Evolutionary conservation across 2,888 invertebrate species (phyloP), one percentile per base, ranked within the genome.

Genomic region (Galerucella pusilla): DNA sequence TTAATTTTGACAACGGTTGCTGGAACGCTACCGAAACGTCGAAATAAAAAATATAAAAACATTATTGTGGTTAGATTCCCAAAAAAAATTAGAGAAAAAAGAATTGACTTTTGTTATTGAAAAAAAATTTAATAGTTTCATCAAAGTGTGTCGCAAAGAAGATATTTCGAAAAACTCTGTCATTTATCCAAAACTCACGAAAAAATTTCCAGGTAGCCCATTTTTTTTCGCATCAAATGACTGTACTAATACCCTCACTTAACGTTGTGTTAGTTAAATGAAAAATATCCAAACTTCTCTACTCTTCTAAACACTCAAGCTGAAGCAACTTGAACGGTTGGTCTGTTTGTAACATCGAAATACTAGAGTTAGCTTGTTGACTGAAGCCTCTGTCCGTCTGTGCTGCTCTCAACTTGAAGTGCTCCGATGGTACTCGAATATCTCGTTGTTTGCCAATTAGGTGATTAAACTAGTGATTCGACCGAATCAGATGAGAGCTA

Each of bases 291-390:
- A 2, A 16, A 57, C 9, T n/a, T n/a, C n/a, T 7, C 54, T 28
- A 28, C 28, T 9, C 11, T 28, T 61, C n/a, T 16, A 28, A 28
- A 61, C 61, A 25, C 52, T 71, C 70, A 2, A 61, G 12, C 42
- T 65, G 57, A 45, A 71, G 25, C 60, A 69, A 59, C 59, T 73
- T 16, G 69, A 75, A 54, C 67, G 69, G 20, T 45, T 73, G 75
- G 69, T 75, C 75, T 60, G 66, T 64, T 69, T 63, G 68, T 66
- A 75, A 60, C 71, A 69, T 63, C 35, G 28, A 45, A 66, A 60
- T 71, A 69, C 68, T 75, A 68, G 52, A 68, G 45, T 72, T 73
- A 66, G 73, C 75, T 75, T 73, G 75, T 75, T 73, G 71, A 72
- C 72, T 65, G 65, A 72, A 65, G 59, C 68, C 49, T 35, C 42